Percentiles rank a stretch among this genome's conserved stretches.
phyloP scores from a whole-genome alignment of 1,140 invertebrate species.

The Acromyrmex echinatior region DNA sequence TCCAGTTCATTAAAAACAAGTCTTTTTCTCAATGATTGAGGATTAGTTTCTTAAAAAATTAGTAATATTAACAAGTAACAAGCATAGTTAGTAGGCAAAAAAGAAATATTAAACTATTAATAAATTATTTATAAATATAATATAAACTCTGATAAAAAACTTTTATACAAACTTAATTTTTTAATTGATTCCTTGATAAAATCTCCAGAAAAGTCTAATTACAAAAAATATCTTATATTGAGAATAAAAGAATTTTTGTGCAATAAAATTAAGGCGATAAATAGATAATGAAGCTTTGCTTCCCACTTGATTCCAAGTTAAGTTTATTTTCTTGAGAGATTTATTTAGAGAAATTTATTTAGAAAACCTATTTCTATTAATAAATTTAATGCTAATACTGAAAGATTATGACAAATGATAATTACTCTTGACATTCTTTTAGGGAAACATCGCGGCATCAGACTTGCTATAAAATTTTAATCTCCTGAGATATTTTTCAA shows the following conservation, averaged over 20 bases:
- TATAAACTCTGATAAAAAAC: neutral
- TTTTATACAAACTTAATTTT: neutral
- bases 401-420: conserved; percentile 19
- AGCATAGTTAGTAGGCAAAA: neutral
- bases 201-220: neutral
- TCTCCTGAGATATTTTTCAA: conserved; percentile 5
- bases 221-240: neutral
- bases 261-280: neutral
- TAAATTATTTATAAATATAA: neutral
- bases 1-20: no score
- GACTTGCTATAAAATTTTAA: conserved; percentile 8
- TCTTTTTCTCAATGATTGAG: neutral
- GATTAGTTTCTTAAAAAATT: neutral
- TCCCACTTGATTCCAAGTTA: neutral
- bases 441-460: neutral
- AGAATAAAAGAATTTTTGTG: neutral
- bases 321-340: neutral
- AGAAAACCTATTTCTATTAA: neutral
- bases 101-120: no score
- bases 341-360: conserved; percentile 14
- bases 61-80: no score
- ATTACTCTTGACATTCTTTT: neutral
- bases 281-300: neutral
- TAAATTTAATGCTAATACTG: neutral
- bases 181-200: neutral